A percentile compares a stretch with the other conserved stretches of the same genome.
These are phyloP conservation scores for Gymnothorax javanicus DNA, from an alignment of 2,797 vertebrate species.

Conservation along the genomic window DNA sequence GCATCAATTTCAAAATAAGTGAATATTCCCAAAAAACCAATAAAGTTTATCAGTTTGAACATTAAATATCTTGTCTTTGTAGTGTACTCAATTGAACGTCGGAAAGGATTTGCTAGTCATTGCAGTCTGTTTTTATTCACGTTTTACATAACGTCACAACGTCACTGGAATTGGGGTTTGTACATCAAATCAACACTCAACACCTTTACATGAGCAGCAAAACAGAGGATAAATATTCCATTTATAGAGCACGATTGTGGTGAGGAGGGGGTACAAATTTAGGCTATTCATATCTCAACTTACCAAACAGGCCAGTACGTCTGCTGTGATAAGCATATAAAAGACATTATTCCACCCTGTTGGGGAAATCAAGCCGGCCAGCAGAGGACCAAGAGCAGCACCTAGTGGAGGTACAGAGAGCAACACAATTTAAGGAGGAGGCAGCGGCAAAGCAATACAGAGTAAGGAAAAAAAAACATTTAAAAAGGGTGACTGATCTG, in stretches of 20 bases:
- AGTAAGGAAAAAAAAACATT: neutral
- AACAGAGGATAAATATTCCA: neutral
- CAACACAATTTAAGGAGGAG: neutral
- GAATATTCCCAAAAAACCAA: no score
- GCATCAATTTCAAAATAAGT: no score
- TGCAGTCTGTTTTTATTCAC: no score
- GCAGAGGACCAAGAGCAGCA: conserved; percentile 88
- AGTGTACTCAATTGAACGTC: no score
- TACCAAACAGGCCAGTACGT: conserved; percentile 89
- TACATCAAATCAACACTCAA: neutral
- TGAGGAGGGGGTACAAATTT: neutral
- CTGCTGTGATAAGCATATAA: conserved; percentile 92
- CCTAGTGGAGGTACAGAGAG: conserved; percentile 67
- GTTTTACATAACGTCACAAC: no score
- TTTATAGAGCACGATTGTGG: neutral
- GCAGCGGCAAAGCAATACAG: no score
- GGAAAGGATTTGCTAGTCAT: no score
- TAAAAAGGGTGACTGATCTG: neutral
- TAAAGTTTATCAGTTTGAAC: no score
- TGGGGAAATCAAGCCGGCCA: conserved; percentile 90
- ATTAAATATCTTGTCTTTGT: no score
- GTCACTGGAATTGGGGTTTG: neutral
- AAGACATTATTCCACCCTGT: conserved; percentile 95
- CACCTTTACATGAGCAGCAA: neutral
- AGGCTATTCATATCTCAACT: conserved; percentile 13